Conservation (phyloP, 2,113 vertebrate genomes). For the Microcebus jonahi region DNA sequence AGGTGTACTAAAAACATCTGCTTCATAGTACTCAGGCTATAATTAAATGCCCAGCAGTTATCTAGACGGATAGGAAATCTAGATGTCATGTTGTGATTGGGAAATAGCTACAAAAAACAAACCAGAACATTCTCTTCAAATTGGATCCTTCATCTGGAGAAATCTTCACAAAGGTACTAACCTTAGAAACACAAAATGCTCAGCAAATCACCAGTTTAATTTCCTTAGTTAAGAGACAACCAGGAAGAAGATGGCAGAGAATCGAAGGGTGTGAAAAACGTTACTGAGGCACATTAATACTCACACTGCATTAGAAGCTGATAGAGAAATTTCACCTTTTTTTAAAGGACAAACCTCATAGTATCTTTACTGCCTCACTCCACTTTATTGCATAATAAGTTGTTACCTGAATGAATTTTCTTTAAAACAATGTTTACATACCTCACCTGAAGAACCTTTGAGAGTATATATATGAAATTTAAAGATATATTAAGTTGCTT, state of each 20-base stretch:
- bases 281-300: neutral
- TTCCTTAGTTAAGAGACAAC: neutral
- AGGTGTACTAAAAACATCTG: slow-evolving; percentile 15
- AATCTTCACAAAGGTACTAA: neutral
- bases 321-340: neutral
- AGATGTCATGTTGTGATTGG: neutral
- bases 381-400: neutral
- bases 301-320: neutral
- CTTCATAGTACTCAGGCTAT: neutral
- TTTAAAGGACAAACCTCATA: neutral
- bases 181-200: neutral
- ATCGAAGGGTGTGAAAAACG: neutral
- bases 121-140: slow-evolving; percentile 9
- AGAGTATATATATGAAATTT: slow-evolving; percentile 88
- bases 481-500: slow-evolving; percentile 89
- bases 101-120: slow-evolving; percentile 11
- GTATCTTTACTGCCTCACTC: neutral
- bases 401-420: neutral
- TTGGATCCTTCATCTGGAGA: neutral
- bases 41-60: slow-evolving; percentile 15
- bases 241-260: neutral
- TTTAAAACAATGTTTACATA: slow-evolving; percentile 87
- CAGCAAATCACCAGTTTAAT: neutral
- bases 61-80: slow-evolving; percentile 14
- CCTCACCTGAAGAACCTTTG: slow-evolving; percentile 89